phyloP scores from a whole-genome alignment of 2,888 invertebrate species.

The Didymodactylos carnosus region DNA sequence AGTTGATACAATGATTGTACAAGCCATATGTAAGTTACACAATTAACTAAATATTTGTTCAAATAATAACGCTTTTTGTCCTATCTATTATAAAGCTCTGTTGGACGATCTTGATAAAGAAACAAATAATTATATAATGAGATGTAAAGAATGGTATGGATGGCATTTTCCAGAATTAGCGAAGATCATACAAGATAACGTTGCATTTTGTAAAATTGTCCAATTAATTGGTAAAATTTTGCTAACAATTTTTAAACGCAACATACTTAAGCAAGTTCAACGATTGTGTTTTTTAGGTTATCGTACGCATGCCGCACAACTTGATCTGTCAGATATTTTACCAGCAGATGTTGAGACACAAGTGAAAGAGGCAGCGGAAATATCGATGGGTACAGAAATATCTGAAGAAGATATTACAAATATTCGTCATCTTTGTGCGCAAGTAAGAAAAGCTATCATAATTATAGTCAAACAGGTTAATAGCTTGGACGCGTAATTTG shows the following conservation, averaged over 20 bases:
- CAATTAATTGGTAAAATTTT: too few species aligned
- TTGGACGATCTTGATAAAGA: constrained; percentile 94
- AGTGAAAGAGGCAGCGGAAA: constrained; percentile 86
- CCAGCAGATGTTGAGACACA: constrained; percentile 75
- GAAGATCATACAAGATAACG: constrained; percentile 80
- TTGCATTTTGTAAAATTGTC: constrained; percentile 54
- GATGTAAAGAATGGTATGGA: constrained; percentile 81
- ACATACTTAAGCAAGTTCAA: too few species aligned
- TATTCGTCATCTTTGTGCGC: constrained; percentile 73
- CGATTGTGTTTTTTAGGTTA: constrained; percentile 41
- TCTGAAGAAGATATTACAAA: constrained; percentile 80
- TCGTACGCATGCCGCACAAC: constrained; percentile 56
- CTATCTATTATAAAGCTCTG: constrained; percentile 44
- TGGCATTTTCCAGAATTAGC: constrained; percentile 98
- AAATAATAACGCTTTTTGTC: neutral
- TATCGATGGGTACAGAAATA: constrained; percentile 98
- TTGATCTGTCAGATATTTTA: constrained; percentile 74
- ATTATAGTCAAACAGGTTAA: neutral
- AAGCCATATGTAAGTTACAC: constrained; percentile 50
- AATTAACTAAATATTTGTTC: too few species aligned
- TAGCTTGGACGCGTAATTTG: too few species aligned
- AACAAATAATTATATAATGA: constrained; percentile 91
- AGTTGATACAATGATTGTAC: constrained; percentile 97
- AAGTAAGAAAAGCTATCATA: too few species aligned
- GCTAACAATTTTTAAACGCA: too few species aligned